Base-by-base conservation (phyloP, 2,113 vertebrate genomes). In the Lathamus discolor region DNA sequence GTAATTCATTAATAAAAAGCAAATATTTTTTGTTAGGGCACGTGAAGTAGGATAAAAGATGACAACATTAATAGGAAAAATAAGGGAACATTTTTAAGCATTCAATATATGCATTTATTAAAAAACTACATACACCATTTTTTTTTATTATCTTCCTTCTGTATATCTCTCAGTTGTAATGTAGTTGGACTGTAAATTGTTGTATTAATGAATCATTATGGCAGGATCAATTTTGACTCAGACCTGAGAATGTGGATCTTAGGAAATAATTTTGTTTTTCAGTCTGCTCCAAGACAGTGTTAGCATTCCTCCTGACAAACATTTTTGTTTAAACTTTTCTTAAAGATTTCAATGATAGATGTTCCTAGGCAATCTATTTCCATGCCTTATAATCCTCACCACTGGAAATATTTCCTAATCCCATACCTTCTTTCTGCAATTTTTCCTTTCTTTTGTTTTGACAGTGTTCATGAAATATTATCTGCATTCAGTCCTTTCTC, bases 261-360 rank as follows among this genome's bases (percentile, higher is more conserved):
- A 54, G 41, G 23, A 90, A 24, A 80, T 41, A 1, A 19, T 74
- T 68, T 83, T 74, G 37, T 59, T 59, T 41, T 86, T 78, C 61
- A 77, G 12, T 77, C 23, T 86, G 49, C 80, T 86, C 37, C n/a
- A 66, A 86, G 59, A 55, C 63, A 74, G 4, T 83, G 83, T 76
- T 68, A 88, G 5, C n/a, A 83, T 12, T 83, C 39, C 23, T 72
- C 14, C 63, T 48, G 52, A 52, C 35, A 96, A 59, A 77, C 37
- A 46, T 61, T 88, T 93, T 90, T 86, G 4, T 80, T 88, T 79
- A 90, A 90, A 10, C 28, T 94, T 95, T 96, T 92, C 37, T 74
- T 86, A 41, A 92, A 83, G 46, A 70, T 37, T 63, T 74, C 64
- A 54, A 0, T 86, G 25, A 54, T 59, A 88, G 55, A 43, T 9